phyloP scores from a whole-genome alignment of 2,888 invertebrate species.

The Nycteola revayana region DNA sequence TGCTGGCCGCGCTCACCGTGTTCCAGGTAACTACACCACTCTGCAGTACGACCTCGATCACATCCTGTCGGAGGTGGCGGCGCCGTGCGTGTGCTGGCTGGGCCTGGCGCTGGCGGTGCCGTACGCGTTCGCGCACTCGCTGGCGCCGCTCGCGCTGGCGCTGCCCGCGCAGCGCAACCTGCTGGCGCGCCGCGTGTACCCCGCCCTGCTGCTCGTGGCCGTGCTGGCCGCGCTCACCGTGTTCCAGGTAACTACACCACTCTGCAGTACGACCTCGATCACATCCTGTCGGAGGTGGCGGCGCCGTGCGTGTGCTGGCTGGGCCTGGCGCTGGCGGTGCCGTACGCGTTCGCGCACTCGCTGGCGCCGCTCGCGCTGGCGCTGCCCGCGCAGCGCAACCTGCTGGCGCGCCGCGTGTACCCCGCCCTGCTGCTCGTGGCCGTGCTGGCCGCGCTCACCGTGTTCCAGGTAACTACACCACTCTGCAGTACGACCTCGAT shows the following conservation, averaged over 20 bases:
- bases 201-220: constrained; percentile 88
- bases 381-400: constrained; percentile 85
- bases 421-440: constrained; percentile 91
- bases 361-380: constrained; percentile 86
- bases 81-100: constrained; percentile 81
- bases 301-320: constrained; percentile 94
- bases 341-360: constrained; percentile 94
- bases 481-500: too few species aligned
- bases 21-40: constrained; percentile 42
- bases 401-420: constrained; percentile 93
- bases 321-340: constrained; percentile 94
- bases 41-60: too few species aligned
- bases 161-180: constrained; percentile 78
- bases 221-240: constrained; percentile 92
- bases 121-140: constrained; percentile 96
- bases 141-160: constrained; percentile 95
- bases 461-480: constrained; percentile 53
- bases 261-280: too few species aligned
- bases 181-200: constrained; percentile 54
- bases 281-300: too few species aligned
- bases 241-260: constrained; percentile 35
- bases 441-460: constrained; percentile 76
- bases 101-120: constrained; percentile 94
- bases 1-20: constrained; percentile 82
- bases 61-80: too few species aligned